phyloP scores from a whole-genome alignment of 2,113 vertebrate genomes.

The Cygnus atratus region DNA sequence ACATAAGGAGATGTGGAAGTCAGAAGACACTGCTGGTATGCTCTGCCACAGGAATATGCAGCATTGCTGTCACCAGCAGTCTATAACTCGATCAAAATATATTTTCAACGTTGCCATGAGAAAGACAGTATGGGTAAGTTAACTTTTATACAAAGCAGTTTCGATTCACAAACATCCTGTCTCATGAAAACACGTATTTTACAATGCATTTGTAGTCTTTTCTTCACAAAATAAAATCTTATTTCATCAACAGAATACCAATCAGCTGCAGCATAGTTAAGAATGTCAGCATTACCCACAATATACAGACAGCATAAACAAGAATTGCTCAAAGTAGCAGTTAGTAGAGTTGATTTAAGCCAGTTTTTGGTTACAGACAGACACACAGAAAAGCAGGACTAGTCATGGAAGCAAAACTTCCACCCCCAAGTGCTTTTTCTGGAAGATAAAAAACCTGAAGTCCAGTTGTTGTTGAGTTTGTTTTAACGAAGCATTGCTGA shows the following conservation, averaged over 20 bases:
- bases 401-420: background rate
- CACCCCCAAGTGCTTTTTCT: background rate
- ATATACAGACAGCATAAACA: rapidly evolving
- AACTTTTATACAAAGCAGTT: background rate
- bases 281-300: background rate
- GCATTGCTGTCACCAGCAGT: background rate
- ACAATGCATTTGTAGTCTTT: background rate
- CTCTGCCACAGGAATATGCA: background rate
- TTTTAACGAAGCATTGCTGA: background rate
- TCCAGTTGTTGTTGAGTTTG: background rate
- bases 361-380: background rate
- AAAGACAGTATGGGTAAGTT: background rate
- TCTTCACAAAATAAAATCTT: background rate
- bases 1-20: background rate
- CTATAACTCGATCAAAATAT: background rate
- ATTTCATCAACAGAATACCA: background rate
- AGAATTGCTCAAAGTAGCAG: background rate
- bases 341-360: background rate
- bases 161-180: background rate
- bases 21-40: background rate
- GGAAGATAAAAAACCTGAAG: background rate
- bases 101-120: background rate
- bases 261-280: background rate
- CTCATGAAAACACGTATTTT: background rate
- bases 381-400: background rate